Evolutionary conservation across 2,113 vertebrate species (phyloP).

Genomic region (Sinocyclocheilus anophthalmus): DNA sequence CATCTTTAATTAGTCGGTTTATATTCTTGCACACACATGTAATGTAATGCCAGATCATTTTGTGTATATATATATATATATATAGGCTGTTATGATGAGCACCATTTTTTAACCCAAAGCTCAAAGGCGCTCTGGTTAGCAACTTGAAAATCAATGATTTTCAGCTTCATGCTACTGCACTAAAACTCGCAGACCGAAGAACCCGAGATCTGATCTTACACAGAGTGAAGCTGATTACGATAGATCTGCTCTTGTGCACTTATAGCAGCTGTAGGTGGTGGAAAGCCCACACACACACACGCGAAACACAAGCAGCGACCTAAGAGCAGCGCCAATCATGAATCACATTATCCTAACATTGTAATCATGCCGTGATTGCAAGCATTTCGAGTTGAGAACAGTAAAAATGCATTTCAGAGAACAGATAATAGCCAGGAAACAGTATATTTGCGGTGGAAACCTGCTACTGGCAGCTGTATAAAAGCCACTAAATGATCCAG

Average conservation of each 20-base stretch:
- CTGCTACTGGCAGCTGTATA: not conserved
- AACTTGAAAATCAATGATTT: slow-evolving; percentile 11
- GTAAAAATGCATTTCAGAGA: not conserved
- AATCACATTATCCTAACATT: slow-evolving; percentile 37
- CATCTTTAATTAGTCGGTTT: not conserved
- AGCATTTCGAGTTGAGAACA: slow-evolving; percentile 7
- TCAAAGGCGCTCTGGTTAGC: not conserved
- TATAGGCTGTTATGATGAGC: not conserved
- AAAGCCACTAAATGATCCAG: not conserved
- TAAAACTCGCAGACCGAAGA: not conserved
- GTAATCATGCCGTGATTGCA: slow-evolving; percentile 20
- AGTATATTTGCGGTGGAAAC: not conserved
- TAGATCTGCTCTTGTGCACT: slow-evolving; percentile 25
- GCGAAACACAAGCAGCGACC: not conserved
- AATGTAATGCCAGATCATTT: not conserved
- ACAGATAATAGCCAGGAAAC: not conserved
- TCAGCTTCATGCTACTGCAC: not conserved
- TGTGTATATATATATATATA: not conserved
- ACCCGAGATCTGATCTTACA: slow-evolving; percentile 14
- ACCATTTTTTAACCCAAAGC: not conserved
- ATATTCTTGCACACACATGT: not conserved
- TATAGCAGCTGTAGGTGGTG: slow-evolving; percentile 20
- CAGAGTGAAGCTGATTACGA: slow-evolving; percentile 27
- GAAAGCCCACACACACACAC: not conserved
- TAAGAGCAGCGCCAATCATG: slow-evolving; percentile 30